Percentiles rank a stretch among this genome's conserved stretches.
These are phyloP conservation scores for Cryptoleucopteryx plumbea DNA, from an alignment of 2,113 vertebrate genomes.

Conservation along the genomic window DNA sequence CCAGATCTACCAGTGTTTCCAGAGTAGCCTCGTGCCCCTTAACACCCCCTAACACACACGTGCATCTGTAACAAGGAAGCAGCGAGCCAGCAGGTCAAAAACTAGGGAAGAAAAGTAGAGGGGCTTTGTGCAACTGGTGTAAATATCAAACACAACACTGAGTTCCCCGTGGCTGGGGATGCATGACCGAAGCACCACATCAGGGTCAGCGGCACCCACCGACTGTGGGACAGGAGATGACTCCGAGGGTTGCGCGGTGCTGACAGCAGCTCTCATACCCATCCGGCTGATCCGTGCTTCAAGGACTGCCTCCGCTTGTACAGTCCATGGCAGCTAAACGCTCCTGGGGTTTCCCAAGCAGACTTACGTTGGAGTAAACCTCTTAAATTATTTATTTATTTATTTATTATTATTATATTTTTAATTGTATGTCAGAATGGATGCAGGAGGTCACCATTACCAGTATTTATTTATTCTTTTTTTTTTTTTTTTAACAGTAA, in stretches of 20 bases:
- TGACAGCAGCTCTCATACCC: fast-evolving
- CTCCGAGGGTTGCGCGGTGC: not conserved
- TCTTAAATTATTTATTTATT: slow-evolving; percentile 65
- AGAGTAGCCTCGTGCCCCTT: not conserved
- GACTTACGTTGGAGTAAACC: not conserved
- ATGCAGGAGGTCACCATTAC: not conserved
- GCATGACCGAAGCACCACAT: not conserved
- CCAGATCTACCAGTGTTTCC: not conserved
- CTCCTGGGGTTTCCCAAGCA: slow-evolving; percentile 1
- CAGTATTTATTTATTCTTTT: slow-evolving; percentile 69
- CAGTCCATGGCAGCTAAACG: not conserved
- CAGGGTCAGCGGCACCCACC: not conserved
- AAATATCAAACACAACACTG: not conserved
- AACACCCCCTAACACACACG: fast-evolving
- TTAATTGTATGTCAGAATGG: not conserved
- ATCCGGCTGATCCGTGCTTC: not conserved
- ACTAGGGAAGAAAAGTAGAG: not conserved
- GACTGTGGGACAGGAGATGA: not conserved
- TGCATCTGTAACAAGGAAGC: not conserved
- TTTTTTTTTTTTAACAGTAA: not conserved
- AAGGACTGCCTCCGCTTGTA: not conserved
- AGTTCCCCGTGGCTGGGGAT: not conserved
- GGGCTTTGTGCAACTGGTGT: not conserved
- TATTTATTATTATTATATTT: slow-evolving; percentile 25
- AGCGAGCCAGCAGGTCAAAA: fast-evolving